Evolutionary conservation across 2,888 invertebrate species (phyloP), one percentile per base, ranked within the genome.

Genomic region (Ophion slaviceki): DNA sequence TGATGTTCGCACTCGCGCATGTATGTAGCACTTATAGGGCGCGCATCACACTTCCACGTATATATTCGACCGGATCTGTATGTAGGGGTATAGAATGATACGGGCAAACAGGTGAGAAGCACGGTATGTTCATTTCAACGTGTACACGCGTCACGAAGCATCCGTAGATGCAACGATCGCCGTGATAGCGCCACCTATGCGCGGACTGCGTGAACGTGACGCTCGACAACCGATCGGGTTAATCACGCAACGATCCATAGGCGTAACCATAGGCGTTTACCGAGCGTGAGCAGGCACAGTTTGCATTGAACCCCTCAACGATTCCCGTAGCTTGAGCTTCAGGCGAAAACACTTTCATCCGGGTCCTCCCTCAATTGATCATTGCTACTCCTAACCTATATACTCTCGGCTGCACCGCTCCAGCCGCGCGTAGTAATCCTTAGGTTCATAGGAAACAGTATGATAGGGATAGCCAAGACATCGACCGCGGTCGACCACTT

Each of bases 151-250:
- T 24, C 64, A 17, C 62, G 61, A 64, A 75, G 66, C 68, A 84
- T 76, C 72, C 64, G 76, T 57, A 70, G 74, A 64, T 32, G 59
- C 47, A 62, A 71, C 62, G 62, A 70, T 36, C 8, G 66, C 77
- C 82, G 80, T 87, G 87, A 85, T 59, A n/a, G 67, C 36, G 36
- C 45, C 28, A 62, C 71, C 45, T 64, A 59, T 61, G 32, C n/a
- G 66, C 10, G 24, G 28, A 20, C 7, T 1, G 66, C 57, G 76
- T 10, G 67, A 64, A 88, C 85, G 87, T 88, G 88, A 89, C 85
- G 66, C 85, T 80, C 88, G 89, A 91, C 90, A 90, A 91, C 89
- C 90, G 90, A 89, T 88, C 88, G 82, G 88, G 91, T 92, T 92
- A 91, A 92, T 92, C 90, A 91, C 83, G 3, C 20, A 17, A 32